Conservation (phyloP, 2,797 vertebrate genomes). For the Girardinus metallicus region DNA sequence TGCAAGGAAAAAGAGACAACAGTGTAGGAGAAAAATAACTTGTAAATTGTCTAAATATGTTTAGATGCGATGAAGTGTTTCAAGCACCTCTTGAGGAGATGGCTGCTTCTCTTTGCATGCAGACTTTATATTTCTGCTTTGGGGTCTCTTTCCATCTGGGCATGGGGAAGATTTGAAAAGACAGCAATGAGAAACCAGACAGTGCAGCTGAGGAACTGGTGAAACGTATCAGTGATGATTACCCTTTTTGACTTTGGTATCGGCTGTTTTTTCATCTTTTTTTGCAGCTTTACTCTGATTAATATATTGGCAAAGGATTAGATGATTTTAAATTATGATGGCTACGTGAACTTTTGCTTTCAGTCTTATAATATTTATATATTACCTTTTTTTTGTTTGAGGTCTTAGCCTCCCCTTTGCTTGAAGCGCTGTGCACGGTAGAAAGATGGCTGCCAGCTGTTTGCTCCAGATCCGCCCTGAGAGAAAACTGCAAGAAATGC, state of each 20-base stretch:
- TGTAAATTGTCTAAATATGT: not conserved
- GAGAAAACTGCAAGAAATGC: slow-evolving; percentile 51
- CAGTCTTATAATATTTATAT: too few species aligned
- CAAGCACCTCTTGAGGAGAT: slow-evolving; percentile 61
- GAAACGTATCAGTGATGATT: slow-evolving; percentile 11
- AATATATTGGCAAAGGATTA: not conserved
- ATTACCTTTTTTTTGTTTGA: slow-evolving; percentile 80
- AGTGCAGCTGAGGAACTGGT: not conserved
- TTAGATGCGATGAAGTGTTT: not conserved
- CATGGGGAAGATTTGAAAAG: slow-evolving; percentile 43
- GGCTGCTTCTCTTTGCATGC: slow-evolving; percentile 63
- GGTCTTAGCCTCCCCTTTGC: slow-evolving; percentile 71
- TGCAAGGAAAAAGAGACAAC: slow-evolving; percentile 14
- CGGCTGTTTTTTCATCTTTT: slow-evolving; percentile 68
- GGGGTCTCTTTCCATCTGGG: slow-evolving; percentile 55
- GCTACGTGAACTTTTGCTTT: not conserved
- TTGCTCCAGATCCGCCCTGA: slow-evolving; percentile 25
- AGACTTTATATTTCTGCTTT: slow-evolving; percentile 53
- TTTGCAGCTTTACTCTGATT: slow-evolving; percentile 63
- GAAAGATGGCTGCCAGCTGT: slow-evolving; percentile 28
- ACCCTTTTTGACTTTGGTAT: slow-evolving; percentile 76
- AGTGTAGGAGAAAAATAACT: not conserved
- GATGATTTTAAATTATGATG: not conserved
- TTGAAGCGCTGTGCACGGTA: slow-evolving; percentile 38
- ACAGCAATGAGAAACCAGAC: slow-evolving; percentile 15